phyloP scores from a whole-genome alignment of 1,140 invertebrate genomes.

The Nymphalis io region DNA sequence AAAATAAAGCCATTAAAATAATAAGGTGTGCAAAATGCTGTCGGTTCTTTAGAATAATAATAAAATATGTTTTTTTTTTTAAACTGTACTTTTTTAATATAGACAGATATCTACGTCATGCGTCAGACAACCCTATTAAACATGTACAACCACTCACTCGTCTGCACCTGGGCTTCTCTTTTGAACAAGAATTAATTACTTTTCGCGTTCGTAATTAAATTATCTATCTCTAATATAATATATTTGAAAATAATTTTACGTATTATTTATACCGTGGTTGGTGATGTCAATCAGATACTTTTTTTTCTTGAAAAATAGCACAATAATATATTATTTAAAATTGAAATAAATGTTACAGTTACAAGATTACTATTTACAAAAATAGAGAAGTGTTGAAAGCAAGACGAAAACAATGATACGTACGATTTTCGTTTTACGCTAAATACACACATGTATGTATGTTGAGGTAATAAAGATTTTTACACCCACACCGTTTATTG shows the following conservation, averaged over 20 bases:
- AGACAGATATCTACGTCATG: background rate
- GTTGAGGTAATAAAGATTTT: conserved; percentile 10
- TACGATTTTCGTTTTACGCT: background rate
- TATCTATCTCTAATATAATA: background rate
- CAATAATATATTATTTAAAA: no score
- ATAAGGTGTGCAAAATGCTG: no score
- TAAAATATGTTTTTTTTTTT: no score
- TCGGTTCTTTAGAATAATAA: no score
- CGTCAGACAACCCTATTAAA: conserved; percentile 15
- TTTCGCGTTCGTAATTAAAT: conserved; percentile 8
- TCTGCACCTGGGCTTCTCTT: conserved; percentile 14
- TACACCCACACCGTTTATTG: conserved; percentile 21
- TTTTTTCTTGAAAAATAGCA: no score
- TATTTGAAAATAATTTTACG: background rate
- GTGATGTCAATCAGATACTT: no score
- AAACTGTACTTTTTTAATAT: background rate
- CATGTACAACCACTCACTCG: conserved; percentile 18
- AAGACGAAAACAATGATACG: background rate
- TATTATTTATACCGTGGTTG: no score
- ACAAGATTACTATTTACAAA: background rate
- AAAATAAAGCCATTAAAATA: no score
- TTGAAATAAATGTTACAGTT: no score
- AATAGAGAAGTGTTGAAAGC: background rate
- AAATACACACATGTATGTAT: background rate
- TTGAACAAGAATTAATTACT: conserved; percentile 13